Base-by-base conservation (phyloP, 2,797 vertebrate species). In the Lepus townsendii region DNA sequence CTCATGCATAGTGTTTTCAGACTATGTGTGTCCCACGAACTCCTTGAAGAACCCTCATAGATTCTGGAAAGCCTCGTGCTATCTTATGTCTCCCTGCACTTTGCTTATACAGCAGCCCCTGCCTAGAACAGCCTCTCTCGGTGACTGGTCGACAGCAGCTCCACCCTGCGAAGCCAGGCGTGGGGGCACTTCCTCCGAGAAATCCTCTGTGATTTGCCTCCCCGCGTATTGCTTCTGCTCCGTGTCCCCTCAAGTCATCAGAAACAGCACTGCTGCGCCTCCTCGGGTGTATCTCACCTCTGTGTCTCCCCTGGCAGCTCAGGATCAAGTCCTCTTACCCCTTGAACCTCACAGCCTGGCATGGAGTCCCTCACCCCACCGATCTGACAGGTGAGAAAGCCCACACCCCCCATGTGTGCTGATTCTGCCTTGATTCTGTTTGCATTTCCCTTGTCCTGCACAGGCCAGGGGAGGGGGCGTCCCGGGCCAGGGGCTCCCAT, bases 391-490 rank as follows among this genome's bases (percentile, higher is more conserved):
- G 13, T 3, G 63, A 54, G 50, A 62, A 42, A 1, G 62, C 17
- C 3, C 2, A 10, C 24, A n/a, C 69, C 69, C 66, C 20, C 19
- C 8, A 0, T 22, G 54, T 57, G 54, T 57, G 54, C 54, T 19
- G 52, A 20, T 7, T 42, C 35, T 47, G 20, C 69, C 76, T 54
- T 16, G 30, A 30, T 75, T 75, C 76, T 17, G 7, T 79, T 71
- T 2, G 24, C 20, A 42, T 54, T 19, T 82, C 24, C 66, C 47
- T 50, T 83, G 72, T 69, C 20, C 32, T 8, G 63, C 54, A 3
- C 60, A 4, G 24, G 3, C 11, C 8, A 2, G 1, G 16, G 47
- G 22, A 11, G 0, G 73, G n/a, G 27, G 66, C 7, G 5, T 1
- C 47, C 54, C 7, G 78, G 52, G 16, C 65, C 3, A 32, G n/a